Evolutionary conservation across 2,113 vertebrate genomes (phyloP), one percentile per base, ranked within the genome.

Genomic region (Petroica traversi): DNA sequence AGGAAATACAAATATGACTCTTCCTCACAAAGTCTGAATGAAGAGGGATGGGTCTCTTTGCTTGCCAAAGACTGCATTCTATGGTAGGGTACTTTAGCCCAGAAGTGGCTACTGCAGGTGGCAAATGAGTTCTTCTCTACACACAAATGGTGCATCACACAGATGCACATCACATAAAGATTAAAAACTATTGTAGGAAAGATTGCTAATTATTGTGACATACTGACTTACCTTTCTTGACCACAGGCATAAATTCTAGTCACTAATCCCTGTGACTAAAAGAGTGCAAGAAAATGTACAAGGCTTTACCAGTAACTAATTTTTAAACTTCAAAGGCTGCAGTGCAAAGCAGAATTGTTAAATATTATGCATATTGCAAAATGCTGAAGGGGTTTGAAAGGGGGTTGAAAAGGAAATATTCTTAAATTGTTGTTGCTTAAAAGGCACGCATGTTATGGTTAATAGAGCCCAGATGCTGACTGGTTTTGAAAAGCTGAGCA

Each of bases 381-480:
- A 97, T 0, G 69, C 83, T 95, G 92, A 97, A 94, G 79, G 88
- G 62, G 71, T 34, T 77, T 89, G 55, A 97, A 96, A 96, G 93
- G 20, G 64, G 54, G 76, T 93, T 96, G 94, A 96, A 96, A 96
- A 97, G 91, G 97, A 97, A 97, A 92, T 85, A 89, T 95, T 96
- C 96, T 93, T 84, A 77, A 97, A 95, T 90, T 94, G 94, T 96
- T 89, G 85, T 96, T 97, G 76, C 96, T 96, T 83, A 93, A 91
- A 93, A 95, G 76, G 79, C 94, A 96, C 1, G 10, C 88, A 92
- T 11, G 54, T 95, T 97, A 95, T 91, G 85, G 89, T 87, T 98
- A 98, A 98, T 97, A 91, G 88, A 92, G 91, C 89, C 98, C 97
- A 98, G 97, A 97, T 98, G 98, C 96, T 93, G 76, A 72, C 93